Evolutionary conservation across 2,888 invertebrate genomes (phyloP), one percentile per base, ranked within the genome.

Genomic region (Parnassius glacialis): DNA sequence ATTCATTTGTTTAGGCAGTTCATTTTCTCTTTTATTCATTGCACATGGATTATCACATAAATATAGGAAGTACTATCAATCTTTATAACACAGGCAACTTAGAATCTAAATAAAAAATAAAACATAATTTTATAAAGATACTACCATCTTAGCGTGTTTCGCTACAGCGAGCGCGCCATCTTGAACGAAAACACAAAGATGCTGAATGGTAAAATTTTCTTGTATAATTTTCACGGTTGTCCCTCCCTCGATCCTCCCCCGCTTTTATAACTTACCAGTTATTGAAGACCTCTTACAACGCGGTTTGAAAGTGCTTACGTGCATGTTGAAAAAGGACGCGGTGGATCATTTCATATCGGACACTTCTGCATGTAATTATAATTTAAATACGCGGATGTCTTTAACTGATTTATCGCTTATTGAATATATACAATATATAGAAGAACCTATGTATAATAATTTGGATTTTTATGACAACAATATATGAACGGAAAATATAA

Each of bases 161-260:
- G 57, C 67, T 66, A 57, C 68, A 67, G 65, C 68, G 74, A 66
- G 65, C 68, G 74, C 90, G 89, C 90, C 90, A 90, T 90, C 90
- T 90, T 90, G 87, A 78, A 84, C 85, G 84, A 89, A 88, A 88
- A 88, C 84, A 90, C 90, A 90, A 91, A 90, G 90, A 90, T 90
- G 89, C 84, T 88, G 90, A 89, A 88, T 87, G 83, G 85, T 71
- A 87, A 87, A 90, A 90, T 89, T 91, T 91, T 90, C 90, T 90
- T 88, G 87, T 89, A 87, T 90, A 90, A 91, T 90, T 90, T 90
- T 90, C 90, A 82, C 87, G 85, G 84, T 87, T 84, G 85, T 85
- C 84, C 85, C 74, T 80, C 79, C 80, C 73, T 71, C 74, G 65
- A 64, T 67, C 70, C 61, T 65, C 71, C 71, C 65, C 64, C 65